A percentile compares a stretch with the other conserved stretches of the same genome.
Conservation (phyloP, 2,113 vertebrate species). For the Stigmatopora argus region DNA sequence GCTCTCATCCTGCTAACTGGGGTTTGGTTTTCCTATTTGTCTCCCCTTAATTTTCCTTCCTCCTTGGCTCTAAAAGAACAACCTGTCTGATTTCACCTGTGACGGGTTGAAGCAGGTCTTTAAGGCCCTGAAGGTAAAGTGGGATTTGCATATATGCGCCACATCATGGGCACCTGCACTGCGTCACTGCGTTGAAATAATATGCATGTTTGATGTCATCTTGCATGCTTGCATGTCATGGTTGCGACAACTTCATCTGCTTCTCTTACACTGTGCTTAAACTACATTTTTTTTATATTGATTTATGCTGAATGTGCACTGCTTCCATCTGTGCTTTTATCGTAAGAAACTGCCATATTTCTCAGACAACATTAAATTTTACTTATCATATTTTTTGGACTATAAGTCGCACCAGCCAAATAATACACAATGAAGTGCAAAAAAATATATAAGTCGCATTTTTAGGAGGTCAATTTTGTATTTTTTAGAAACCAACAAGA, state of each 20-base stretch:
- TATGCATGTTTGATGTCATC: neutral
- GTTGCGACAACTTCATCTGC: neutral
- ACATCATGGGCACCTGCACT: neutral
- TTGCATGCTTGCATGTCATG: neutral
- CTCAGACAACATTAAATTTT: no score
- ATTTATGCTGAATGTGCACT: no score
- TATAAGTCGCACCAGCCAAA: no score
- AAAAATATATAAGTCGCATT: no score
- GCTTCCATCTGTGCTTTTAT: no score
- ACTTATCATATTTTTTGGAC: no score
- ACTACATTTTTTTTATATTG: no score
- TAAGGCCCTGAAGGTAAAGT: conserved; percentile 95
- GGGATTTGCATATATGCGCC: conserved; percentile 40
- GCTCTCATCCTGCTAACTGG: conserved; percentile 60
- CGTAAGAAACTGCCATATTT: no score
- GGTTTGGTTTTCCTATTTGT: conserved; percentile 52
- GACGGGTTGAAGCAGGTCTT: conserved; percentile 91
- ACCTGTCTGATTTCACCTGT: conserved; percentile 89
- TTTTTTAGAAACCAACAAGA: no score
- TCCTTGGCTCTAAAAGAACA: conserved; percentile 82
- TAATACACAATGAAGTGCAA: no score
- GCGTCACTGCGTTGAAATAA: neutral
- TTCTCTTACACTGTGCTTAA: neutral
- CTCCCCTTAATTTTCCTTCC: conserved; percentile 70
- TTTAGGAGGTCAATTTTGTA: no score